Evolutionary conservation across 2,113 vertebrate species (phyloP).

Genomic region (human): DNA sequence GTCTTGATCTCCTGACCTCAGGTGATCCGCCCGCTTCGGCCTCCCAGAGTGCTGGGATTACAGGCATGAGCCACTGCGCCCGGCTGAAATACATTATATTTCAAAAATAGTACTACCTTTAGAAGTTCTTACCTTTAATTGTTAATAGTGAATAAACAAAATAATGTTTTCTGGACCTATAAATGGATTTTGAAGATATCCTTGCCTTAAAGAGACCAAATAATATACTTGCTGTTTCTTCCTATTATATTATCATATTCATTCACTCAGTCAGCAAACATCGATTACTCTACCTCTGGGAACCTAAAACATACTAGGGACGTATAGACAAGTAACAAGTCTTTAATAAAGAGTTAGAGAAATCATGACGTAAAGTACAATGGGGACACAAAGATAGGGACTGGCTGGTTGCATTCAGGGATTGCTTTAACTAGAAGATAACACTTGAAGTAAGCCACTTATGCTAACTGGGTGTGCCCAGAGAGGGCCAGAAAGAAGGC

Average conservation of each 20-base stretch:
- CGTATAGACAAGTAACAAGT: neutral
- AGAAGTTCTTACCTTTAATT: neutral
- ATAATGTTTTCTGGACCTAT: neutral
- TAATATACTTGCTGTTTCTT: neutral
- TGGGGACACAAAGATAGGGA: neutral
- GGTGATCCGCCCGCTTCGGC: too few relatives aligned
- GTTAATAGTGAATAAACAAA: neutral
- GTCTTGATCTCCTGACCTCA: too few relatives aligned
- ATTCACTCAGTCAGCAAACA: neutral
- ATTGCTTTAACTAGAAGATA: neutral
- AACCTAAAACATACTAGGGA: neutral
- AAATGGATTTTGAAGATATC: slow-evolving; percentile 23
- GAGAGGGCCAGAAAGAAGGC: neutral
- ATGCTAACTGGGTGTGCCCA: neutral
- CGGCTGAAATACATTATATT: neutral
- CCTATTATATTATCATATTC: neutral
- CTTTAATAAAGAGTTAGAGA: neutral
- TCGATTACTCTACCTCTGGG: neutral
- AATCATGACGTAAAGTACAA: neutral
- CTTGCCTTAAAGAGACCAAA: neutral
- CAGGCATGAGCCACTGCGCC: too few relatives aligned
- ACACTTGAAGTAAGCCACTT: neutral
- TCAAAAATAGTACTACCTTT: slow-evolving; percentile 12
- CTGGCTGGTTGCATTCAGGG: neutral
- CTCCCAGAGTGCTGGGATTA: too few relatives aligned